These are phyloP conservation scores for Callionymus lyra DNA, from an alignment of 2,113 vertebrate genomes.

Conservation along the genomic window DNA sequence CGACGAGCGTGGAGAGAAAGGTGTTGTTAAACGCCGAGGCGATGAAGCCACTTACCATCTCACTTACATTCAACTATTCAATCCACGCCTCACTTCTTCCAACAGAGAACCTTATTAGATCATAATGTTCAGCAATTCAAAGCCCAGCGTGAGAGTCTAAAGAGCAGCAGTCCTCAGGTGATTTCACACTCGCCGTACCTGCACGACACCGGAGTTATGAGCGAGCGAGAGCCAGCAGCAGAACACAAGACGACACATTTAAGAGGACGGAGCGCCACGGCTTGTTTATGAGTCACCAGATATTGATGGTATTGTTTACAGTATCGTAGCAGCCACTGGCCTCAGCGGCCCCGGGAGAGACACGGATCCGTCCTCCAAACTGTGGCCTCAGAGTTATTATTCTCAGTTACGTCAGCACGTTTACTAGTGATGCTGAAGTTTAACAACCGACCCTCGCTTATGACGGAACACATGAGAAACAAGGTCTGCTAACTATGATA, in stretches of 20 bases:
- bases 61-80: too few relatives aligned
- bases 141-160: constrained; percentile 9
- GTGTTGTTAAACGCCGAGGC: too few relatives aligned
- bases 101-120: background rate
- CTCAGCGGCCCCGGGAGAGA: constrained; percentile 39
- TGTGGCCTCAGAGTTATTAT: too few relatives aligned
- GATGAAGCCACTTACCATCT: too few relatives aligned
- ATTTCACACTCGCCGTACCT: constrained; percentile 20
- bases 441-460: too few relatives aligned
- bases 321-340: constrained; percentile 55
- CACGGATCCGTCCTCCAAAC: constrained; percentile 53
- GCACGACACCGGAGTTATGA: constrained; percentile 1
- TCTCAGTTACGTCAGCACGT: constrained; percentile 14
- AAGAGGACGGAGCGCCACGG: constrained; percentile 34
- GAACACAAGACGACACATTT: constrained; percentile 34
- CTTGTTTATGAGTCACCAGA: constrained; percentile 60
- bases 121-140: constrained; percentile 10
- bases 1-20: too few relatives aligned
- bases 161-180: constrained; percentile 15
- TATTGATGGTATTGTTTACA: constrained; percentile 71
- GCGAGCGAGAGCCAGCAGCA: constrained; percentile 30
- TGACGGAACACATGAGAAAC: too few relatives aligned
- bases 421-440: constrained; percentile 7
- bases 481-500: too few relatives aligned
- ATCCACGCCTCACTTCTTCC: constrained; percentile 7